Evolutionary conservation across 1,140 invertebrate genomes (phyloP).

Genomic region (Archivesica marissinica): DNA sequence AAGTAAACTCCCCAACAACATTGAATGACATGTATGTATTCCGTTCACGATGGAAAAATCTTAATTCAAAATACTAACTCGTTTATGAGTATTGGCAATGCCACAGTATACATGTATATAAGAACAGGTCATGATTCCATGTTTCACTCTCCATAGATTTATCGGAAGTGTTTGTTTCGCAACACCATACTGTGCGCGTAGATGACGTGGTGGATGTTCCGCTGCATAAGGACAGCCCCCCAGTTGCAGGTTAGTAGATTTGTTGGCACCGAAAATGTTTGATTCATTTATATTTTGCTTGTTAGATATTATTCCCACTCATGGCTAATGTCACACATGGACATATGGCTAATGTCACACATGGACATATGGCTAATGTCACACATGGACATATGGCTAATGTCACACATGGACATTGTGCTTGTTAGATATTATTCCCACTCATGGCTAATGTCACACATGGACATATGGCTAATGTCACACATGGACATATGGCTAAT

Average conservation of each 20-base stretch:
- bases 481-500: too few species aligned
- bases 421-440: too few species aligned
- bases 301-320: too few species aligned
- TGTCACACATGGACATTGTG: too few species aligned
- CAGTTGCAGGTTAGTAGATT: neutral
- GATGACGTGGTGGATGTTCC: neutral
- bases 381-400: too few species aligned
- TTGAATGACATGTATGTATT: neutral
- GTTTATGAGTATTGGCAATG: neutral
- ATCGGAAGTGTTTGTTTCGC: constrained; percentile 68
- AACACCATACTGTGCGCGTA: neutral
- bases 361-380: too few species aligned
- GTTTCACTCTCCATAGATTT: constrained; percentile 63
- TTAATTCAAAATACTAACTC: neutral
- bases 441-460: too few species aligned
- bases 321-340: too few species aligned
- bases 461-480: too few species aligned
- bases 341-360: too few species aligned
- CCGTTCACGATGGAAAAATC: too few species aligned
- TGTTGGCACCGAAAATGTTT: neutral
- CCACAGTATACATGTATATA: neutral
- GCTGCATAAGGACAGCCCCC: neutral
- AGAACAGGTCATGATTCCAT: neutral
- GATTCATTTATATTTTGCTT: neutral
- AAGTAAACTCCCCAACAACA: neutral